Percentiles rank a stretch among this genome's conserved stretches.
Evolutionary conservation across 2,888 invertebrate genomes (phyloP).

Genomic region (Brenthis hecate): DNA sequence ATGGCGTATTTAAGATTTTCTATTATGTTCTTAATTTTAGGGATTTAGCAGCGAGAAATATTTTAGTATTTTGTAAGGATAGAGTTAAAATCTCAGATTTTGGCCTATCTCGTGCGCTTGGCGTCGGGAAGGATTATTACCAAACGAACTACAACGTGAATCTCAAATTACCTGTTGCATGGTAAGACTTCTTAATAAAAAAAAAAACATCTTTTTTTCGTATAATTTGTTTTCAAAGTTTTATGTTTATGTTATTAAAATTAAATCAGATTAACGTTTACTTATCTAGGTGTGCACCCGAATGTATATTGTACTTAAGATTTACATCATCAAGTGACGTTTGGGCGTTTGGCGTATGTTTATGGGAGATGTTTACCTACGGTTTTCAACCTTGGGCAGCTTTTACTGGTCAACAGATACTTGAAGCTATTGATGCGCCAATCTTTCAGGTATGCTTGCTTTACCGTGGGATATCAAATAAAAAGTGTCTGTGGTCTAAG

Average conservation of each 20-base stretch:
- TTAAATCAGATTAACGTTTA: not conserved
- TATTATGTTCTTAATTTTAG: constrained; percentile 70
- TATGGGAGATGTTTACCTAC: constrained; percentile 99
- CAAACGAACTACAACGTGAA: constrained; percentile 99
- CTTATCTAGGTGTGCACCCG: constrained; percentile 94
- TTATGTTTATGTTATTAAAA: not conserved
- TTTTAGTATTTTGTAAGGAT: constrained; percentile 97
- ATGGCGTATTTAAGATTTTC: not conserved
- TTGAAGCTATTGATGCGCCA: constrained; percentile 97
- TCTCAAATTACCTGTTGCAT: constrained; percentile 97
- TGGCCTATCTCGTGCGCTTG: constrained; percentile 96
- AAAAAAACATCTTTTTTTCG: not conserved
- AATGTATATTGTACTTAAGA: constrained; percentile 96
- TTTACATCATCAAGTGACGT: constrained; percentile 99
- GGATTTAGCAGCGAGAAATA: constrained; percentile 98
- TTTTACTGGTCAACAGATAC: constrained; percentile 94
- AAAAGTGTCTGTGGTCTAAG: too few species aligned
- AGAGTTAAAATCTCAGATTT: constrained; percentile 99
- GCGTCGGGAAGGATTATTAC: constrained; percentile 99
- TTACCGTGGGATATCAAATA: not conserved
- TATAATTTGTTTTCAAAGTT: not conserved
- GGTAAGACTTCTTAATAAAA: constrained; percentile 81
- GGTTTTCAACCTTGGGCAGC: constrained; percentile 99
- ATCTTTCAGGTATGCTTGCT: constrained; percentile 85
- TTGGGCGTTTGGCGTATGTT: constrained; percentile 98